A percentile compares a stretch with the other conserved stretches of the same genome.
These are phyloP conservation scores for Acrocera orbiculus DNA, from an alignment of 2,888 invertebrate genomes.

Conservation along the genomic window DNA sequence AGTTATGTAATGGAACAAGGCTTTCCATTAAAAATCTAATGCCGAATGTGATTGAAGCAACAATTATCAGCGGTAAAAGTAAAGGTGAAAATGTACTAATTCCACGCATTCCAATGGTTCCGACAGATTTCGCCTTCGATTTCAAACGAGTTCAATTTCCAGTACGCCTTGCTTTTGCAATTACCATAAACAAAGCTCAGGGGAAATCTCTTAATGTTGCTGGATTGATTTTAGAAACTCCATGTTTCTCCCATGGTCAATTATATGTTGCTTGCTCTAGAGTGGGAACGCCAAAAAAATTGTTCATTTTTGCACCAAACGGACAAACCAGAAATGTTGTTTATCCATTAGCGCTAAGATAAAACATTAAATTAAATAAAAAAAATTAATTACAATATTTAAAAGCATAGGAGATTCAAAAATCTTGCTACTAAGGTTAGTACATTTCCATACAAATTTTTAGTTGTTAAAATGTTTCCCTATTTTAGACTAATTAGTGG, in stretches of 20 bases:
- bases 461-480: too few species aligned
- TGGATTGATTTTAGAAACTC: not conserved
- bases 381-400: too few species aligned
- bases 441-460: too few species aligned
- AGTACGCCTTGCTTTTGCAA: not conserved
- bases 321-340: conserved; percentile 1
- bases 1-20: conserved; percentile 1
- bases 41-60: too few species aligned
- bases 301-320: not conserved
- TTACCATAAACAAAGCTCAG: not conserved
- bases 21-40: not conserved
- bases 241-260: conserved; percentile 1
- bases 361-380: too few species aligned
- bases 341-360: not conserved
- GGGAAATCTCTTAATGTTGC: not conserved
- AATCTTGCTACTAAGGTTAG: too few species aligned
- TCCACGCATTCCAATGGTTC: too few species aligned
- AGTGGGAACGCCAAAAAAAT: conserved; percentile 1
- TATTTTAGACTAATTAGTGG: too few species aligned
- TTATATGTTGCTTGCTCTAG: conserved; percentile 1
- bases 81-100: not conserved
- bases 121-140: not conserved
- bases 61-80: not conserved
- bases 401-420: too few species aligned
- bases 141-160: conserved; percentile 1